Evolutionary conservation across 1,140 invertebrate species (phyloP).

Genomic region (Drosophila fuyamai): DNA sequence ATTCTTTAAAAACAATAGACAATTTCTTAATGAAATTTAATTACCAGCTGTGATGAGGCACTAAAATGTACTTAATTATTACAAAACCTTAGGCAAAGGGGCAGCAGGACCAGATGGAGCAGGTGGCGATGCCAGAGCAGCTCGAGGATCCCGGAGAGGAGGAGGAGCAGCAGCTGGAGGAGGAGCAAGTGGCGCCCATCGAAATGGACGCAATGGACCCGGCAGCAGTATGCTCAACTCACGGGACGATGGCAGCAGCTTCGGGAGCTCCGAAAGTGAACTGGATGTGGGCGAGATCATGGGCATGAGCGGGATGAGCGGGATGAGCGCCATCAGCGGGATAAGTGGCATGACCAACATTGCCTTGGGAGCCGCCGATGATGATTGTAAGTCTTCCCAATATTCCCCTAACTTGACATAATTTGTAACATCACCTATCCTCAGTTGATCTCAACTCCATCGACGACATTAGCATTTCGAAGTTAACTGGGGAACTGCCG

Average conservation of each 20-base stretch:
- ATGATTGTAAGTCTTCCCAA: slow-evolving; percentile 68
- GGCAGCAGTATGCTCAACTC: slow-evolving; percentile 54
- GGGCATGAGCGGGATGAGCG: slow-evolving; percentile 58
- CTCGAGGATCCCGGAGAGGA: background rate
- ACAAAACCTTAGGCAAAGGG: background rate
- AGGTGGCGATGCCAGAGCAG: background rate
- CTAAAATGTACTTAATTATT: too few species aligned
- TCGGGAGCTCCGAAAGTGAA: slow-evolving; percentile 81
- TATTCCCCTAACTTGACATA: background rate
- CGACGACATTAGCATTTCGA: slow-evolving; percentile 82
- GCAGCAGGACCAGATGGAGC: background rate
- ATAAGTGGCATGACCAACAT: slow-evolving; percentile 51
- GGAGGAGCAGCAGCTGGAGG: background rate
- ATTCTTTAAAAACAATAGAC: too few species aligned
- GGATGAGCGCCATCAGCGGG: slow-evolving; percentile 39
- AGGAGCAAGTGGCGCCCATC: slow-evolving; percentile 2
- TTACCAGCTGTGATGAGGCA: too few species aligned
- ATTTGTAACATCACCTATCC: background rate
- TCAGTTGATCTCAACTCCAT: slow-evolving; percentile 80
- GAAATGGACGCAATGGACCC: slow-evolving; percentile 40
- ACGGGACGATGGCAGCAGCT: slow-evolving; percentile 77
- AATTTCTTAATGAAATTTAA: too few species aligned
- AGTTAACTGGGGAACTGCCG: slow-evolving; percentile 75
- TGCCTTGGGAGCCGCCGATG: slow-evolving; percentile 47
- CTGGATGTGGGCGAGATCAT: slow-evolving; percentile 77